Conservation (phyloP, 2,888 invertebrate species). For the Belgica antarctica region DNA sequence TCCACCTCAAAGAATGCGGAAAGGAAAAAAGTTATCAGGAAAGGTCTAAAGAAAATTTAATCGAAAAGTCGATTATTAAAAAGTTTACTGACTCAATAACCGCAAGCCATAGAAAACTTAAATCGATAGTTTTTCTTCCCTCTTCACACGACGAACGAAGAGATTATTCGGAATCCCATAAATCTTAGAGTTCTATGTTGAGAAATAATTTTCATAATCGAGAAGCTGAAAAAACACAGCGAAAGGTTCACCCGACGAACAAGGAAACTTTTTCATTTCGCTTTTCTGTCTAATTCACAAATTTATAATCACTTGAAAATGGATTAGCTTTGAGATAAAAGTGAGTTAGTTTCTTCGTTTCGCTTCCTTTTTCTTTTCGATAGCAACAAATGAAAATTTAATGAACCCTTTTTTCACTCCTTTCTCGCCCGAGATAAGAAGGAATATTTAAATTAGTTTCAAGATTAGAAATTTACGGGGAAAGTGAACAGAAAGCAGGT, state of each 20-base stretch:
- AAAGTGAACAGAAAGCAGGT: too few species aligned
- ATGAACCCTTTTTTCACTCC: conserved; percentile 16
- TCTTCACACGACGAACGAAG: not conserved
- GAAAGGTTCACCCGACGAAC: not conserved
- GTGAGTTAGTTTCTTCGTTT: not conserved
- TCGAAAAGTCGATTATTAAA: not conserved
- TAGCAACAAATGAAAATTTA: conserved; percentile 32
- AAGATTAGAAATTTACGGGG: too few species aligned
- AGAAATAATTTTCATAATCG: conserved; percentile 2
- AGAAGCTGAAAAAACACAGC: not conserved
- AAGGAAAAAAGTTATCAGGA: too few species aligned
- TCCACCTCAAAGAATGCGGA: too few species aligned
- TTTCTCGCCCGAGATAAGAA: conserved; percentile 11
- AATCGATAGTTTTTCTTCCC: not conserved
- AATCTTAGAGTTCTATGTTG: conserved; percentile 7
- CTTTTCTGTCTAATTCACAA: conserved; percentile 37
- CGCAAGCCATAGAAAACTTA: conserved; percentile 8
- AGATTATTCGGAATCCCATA: not conserved
- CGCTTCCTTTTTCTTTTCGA: not conserved
- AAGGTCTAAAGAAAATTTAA: too few species aligned
- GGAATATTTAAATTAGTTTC: conserved; percentile 30
- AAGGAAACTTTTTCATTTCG: conserved; percentile 4
- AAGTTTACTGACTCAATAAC: not conserved
- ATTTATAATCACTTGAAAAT: conserved; percentile 42
- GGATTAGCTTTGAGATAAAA: conserved; percentile 38